Evolutionary conservation across 2,888 invertebrate genomes (phyloP), one percentile per base, ranked within the genome.

Genomic region (Cremastinae sp.): DNA sequence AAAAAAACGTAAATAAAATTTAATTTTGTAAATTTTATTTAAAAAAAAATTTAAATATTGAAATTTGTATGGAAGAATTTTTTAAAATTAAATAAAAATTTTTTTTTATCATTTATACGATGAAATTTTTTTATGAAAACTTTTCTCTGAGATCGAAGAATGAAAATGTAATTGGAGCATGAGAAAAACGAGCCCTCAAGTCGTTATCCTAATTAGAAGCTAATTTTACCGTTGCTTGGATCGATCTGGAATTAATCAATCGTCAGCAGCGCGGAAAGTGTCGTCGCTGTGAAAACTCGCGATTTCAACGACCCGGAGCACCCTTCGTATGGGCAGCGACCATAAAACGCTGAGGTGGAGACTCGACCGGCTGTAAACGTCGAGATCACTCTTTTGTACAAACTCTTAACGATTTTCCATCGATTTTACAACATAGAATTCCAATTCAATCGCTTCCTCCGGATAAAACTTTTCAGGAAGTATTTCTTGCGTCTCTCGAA

Each of bases 141-240:
- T 28, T 28, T 28, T 28, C 28, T 28, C 5, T 2, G 28, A 2
- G 28, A 28, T 5, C 5, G n/a, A 3, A 28, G 28, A 28, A 28
- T 28, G 28, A 28, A 28, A 28, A 28, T 3, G 28, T 28, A 28
- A 28, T 2, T 28, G 28, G 28, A 28, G 28, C 28, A 28, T 28
- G 28, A 5, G 28, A 28, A n/a, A 16, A 37, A n/a, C 53, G 5
- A 16, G 12, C 35, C 37, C 37, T 28, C 28, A 5, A 2, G 28
- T 45, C 10, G 37, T 56, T 39, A 51, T 61, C 20, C 28, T 61
- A 75, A 75, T 75, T 61, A 66, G 47, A 55, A 39, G 59, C 56
- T 71, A 75, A 71, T 71, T 71, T 66, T 47, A 71, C 49, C 69
- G 47, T 41, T 51, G 39, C 14, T 37, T 51, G 64, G 70, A 75